phyloP scores from a whole-genome alignment of 1,140 invertebrate genomes.

The Neomicropteryx cornuta region DNA sequence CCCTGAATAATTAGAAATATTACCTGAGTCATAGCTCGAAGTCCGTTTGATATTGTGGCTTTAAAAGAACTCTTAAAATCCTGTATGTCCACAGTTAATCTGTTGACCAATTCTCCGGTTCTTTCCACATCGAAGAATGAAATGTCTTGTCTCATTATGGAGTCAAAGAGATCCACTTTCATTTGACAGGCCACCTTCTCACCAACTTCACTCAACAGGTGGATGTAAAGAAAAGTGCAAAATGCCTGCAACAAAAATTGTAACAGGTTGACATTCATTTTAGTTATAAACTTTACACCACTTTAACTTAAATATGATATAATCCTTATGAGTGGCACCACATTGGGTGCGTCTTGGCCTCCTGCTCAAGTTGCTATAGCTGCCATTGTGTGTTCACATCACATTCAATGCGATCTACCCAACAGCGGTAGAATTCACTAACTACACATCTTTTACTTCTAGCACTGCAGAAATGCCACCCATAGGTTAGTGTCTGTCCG shows the following conservation, averaged over 20 bases:
- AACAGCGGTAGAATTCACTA: no score
- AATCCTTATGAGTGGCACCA: no score
- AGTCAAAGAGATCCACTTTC: slow-evolving; percentile 70
- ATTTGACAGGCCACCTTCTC: slow-evolving; percentile 75
- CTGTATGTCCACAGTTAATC: slow-evolving; percentile 86
- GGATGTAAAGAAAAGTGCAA: slow-evolving; percentile 85
- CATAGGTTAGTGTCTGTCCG: no score
- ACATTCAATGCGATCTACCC: no score
- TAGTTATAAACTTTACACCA: no score
- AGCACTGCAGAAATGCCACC: no score
- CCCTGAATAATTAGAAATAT: slow-evolving; percentile 5
- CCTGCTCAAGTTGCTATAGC: no score
- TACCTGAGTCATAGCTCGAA: slow-evolving; percentile 74
- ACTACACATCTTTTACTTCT: no score
- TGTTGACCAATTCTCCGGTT: slow-evolving; percentile 84
- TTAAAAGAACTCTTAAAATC: slow-evolving; percentile 97
- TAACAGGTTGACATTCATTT: no score
- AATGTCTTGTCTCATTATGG: slow-evolving; percentile 80
- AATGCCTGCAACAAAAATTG: slow-evolving; percentile 57
- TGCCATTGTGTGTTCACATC: no score
- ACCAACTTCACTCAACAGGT: slow-evolving; percentile 72
- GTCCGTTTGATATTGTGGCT: slow-evolving; percentile 77
- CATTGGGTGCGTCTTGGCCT: no score
- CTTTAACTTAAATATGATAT: no score
- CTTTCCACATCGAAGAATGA: slow-evolving; percentile 83